These are phyloP conservation scores for Eristalinus sepulchralis DNA, from an alignment of 2,888 invertebrate species.

Conservation along the genomic window DNA sequence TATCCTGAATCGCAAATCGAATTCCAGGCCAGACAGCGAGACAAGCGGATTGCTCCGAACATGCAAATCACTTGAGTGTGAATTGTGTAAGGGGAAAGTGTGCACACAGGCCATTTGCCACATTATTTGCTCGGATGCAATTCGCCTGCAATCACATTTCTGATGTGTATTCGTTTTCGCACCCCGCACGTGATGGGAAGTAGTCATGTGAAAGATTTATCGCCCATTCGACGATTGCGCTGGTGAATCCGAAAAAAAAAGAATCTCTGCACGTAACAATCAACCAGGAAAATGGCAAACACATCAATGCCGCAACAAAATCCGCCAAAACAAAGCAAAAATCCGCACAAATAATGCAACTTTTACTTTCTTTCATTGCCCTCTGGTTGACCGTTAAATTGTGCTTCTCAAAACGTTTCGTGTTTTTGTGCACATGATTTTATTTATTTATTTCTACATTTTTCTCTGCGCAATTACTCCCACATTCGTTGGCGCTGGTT, in stretches of 20 bases:
- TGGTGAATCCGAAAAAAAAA: background rate
- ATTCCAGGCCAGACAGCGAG: background rate
- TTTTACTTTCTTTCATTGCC: constrained; percentile 61
- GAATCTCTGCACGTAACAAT: background rate
- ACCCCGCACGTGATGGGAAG: background rate
- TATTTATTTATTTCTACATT: constrained; percentile 22
- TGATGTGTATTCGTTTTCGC: background rate
- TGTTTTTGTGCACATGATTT: constrained; percentile 44
- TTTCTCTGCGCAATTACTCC: constrained; percentile 23
- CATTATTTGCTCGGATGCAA: background rate
- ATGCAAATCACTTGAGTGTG: constrained; percentile 19
- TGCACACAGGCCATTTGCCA: background rate
- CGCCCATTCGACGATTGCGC: background rate
- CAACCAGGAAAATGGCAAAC: background rate
- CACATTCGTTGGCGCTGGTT: background rate
- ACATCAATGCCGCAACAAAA: background rate
- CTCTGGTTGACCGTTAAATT: constrained; percentile 37
- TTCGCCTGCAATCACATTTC: background rate
- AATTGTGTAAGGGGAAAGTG: constrained; percentile 26
- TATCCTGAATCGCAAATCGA: background rate
- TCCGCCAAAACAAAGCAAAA: constrained; percentile 1
- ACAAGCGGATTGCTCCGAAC: background rate
- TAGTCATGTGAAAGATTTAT: background rate
- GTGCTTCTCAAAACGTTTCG: constrained; percentile 24
- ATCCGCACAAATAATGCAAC: constrained; percentile 14